Conservation (phyloP, 1,140 invertebrate species). For the Catajapyx aquilonaris region DNA sequence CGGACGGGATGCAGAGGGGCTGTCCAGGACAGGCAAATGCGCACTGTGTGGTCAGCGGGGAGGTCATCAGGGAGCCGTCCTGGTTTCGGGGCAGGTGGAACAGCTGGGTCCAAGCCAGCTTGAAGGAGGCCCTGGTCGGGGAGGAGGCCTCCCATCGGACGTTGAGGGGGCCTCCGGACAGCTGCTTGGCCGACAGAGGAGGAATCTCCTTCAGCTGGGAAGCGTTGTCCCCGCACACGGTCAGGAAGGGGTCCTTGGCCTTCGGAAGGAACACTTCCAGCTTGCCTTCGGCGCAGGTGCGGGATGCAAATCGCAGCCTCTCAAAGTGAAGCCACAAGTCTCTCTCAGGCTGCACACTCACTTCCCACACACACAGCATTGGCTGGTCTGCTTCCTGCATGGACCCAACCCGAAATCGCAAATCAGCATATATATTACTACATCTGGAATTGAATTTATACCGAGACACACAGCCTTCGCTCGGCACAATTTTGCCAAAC, state of each 20-base stretch:
- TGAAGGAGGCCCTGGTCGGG: constrained; percentile 56
- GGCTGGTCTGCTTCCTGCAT: too few species aligned
- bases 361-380: constrained; percentile 49
- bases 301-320: constrained; percentile 55
- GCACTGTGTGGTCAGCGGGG: constrained; percentile 26
- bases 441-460: too few species aligned
- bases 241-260: constrained; percentile 40
- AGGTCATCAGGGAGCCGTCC: constrained; percentile 53
- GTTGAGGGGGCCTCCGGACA: constrained; percentile 23
- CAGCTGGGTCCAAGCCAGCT: constrained; percentile 74
- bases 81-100: constrained; percentile 61
- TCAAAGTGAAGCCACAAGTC: constrained; percentile 72
- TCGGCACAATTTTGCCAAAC: too few species aligned
- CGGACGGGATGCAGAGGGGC: constrained; percentile 47
- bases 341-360: constrained; percentile 46
- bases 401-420: too few species aligned
- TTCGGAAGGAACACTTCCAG: constrained; percentile 48
- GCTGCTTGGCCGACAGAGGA: constrained; percentile 47
- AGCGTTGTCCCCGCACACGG: constrained; percentile 62
- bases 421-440: too few species aligned
- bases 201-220: constrained; percentile 48
- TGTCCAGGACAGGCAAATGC: not conserved
- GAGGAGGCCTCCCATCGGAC: constrained; percentile 39
- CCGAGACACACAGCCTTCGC: too few species aligned
- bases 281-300: constrained; percentile 59